Evolutionary conservation across 1,140 invertebrate genomes (phyloP), one percentile per base, ranked within the genome.

Genomic region (Lordiphosa collinella): DNA sequence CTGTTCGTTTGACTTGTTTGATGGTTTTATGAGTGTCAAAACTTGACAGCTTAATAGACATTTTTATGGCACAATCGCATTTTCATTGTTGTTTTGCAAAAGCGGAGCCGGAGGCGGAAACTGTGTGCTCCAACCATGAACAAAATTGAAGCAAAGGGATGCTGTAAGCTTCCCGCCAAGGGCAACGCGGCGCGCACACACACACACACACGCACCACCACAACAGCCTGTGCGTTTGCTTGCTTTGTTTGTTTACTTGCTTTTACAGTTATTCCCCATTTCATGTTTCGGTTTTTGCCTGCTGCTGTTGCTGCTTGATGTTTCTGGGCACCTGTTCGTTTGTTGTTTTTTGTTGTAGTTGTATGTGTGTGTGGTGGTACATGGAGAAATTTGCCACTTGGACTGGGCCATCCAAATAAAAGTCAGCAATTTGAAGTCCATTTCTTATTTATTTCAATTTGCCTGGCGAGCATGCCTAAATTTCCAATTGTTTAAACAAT

Each of bases 1-100:
- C 82, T 86, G 82, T 74, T 86, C 60, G 29, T 78, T 86, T 86
- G 68, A 78, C 68, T 82, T 74, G 75, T 86, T 86, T 86, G 82
- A 86, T 70, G 80, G 71, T 86, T 86, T 86, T 86, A 86, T 68
- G 82, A 86, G 82, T 78, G 68, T 76, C 75, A 73, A 68, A 67
- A 66, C 64, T 73, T 86, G 82, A 86, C 78, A 79, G 63, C 55
- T 78, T 79, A 84, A 79, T 79, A 70, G 61, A 61, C 71, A 60
- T 47, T 80, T 76, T 86, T 73, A 86, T 71, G 60, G 43, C 71
- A 44, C 54, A 76, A 63, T 56, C 58, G 54, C 54, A 38, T 47
- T 75, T 74, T 74, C 76, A 63, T 63, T 67, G 76, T 29, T 29
- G 8, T 29, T 29, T 8, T 29, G 25, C 6, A 1, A 8, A 18